A percentile compares a stretch with the other conserved stretches of the same genome.
Conservation (phyloP, 2,888 invertebrate species). For the Tetragonula carbonaria region DNA sequence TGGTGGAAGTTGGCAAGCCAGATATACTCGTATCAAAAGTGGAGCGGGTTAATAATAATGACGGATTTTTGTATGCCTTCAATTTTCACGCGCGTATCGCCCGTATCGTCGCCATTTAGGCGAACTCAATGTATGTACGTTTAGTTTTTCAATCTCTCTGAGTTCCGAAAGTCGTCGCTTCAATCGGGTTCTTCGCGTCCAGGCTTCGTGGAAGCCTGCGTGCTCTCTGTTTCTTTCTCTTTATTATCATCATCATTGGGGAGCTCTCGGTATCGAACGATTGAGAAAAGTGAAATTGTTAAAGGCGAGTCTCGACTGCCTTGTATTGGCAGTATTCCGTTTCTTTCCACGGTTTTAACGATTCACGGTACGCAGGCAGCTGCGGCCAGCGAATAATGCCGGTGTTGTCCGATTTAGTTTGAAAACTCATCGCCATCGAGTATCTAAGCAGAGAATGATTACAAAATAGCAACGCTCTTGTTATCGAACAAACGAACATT, state of each 20-base stretch:
- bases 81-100: constrained; percentile 9
- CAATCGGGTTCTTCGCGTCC: neutral
- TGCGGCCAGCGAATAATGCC: constrained; percentile 11
- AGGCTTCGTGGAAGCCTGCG: neutral
- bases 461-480: constrained; percentile 24
- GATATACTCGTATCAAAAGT: constrained; percentile 46
- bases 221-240: neutral
- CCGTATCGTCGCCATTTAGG: too few relatives aligned
- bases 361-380: constrained; percentile 12
- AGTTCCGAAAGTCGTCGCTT: neutral
- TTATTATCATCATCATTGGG: neutral
- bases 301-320: neutral
- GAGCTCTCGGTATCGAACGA: neutral
- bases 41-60: constrained; percentile 51
- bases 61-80: constrained; percentile 29
- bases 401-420: constrained; percentile 22
- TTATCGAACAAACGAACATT: constrained; percentile 7
- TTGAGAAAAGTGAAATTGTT: neutral
- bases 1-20: constrained; percentile 47
- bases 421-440: neutral
- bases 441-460: constrained; percentile 17
- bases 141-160: too few relatives aligned
- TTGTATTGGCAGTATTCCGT: neutral
- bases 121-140: too few relatives aligned
- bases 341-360: constrained; percentile 21